Evolutionary conservation across 2,888 invertebrate species (phyloP), one percentile per base, ranked within the genome.

Genomic region (Agonopterix alstromeriana): DNA sequence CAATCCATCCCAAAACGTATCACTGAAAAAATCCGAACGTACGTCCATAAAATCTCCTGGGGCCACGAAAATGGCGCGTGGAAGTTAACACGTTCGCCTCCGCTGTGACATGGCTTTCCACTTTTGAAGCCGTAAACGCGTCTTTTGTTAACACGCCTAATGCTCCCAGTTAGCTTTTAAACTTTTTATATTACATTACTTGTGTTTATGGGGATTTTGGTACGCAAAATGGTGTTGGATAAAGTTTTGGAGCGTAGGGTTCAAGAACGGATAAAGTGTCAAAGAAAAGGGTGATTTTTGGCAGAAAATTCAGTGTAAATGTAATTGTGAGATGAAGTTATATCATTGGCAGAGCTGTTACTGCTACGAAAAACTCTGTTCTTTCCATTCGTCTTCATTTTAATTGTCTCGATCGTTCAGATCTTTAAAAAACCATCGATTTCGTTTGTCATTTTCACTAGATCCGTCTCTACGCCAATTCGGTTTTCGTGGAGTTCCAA

Each of bases 71-170:
- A 63, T 59, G 60, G 61, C 47, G 49, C 53, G 52, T 50, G 56
- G 58, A 56, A 27, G 27, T 27, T 27, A 27, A 27, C 27, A 27
- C 27, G 27, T 27, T 27, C 27, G 27, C 27, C 60, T 59, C 52
- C 57, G 48, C 41, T 36, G 38, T 38, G 14, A 63, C 65, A 67
- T 55, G 82, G 69, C 55, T 82, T 82, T 77, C 65, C 83, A 83
- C 84, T 83, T 73, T 70, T 62, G 59, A 59, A 50, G 61, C 71
- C 82, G 74, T 83, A 83, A 83, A 82, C 67, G 80, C 71, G 76
- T 67, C 82, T 82, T 83, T 81, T 83, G 83, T 82, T 81, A 82
- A 80, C 82, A 79, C 65, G 65, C 60, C 65, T 73, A 70, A 73
- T 68, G 77, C 41, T 68, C 55, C 50, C 66, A 63, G 71, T 75